Conservation (phyloP, 2,888 invertebrate species). For the Synergus japonicus region DNA sequence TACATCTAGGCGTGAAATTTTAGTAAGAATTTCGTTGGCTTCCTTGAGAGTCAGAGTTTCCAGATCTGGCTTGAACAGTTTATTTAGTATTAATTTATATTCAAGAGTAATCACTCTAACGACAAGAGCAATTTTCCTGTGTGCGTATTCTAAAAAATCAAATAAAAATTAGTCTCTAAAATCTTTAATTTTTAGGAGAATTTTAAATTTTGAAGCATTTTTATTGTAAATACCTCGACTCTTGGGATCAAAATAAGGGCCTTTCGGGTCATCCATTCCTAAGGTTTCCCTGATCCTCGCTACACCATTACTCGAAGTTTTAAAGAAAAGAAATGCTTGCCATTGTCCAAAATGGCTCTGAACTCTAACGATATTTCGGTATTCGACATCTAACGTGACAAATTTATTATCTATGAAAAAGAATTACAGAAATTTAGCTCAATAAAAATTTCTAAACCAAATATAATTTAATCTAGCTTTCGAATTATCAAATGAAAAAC, state of each 20-base stretch:
- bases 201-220: too few relatives aligned
- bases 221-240: slow-evolving; percentile 74
- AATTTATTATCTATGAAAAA: slow-evolving; percentile 62
- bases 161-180: too few relatives aligned
- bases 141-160: too few relatives aligned
- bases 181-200: too few relatives aligned
- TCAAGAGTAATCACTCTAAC: slow-evolving; percentile 26
- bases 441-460: too few relatives aligned
- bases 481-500: slow-evolving; percentile 21
- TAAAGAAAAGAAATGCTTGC: slow-evolving; percentile 89
- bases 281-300: slow-evolving; percentile 84
- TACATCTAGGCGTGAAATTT: slow-evolving; percentile 84
- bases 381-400: slow-evolving; percentile 84
- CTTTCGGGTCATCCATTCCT: slow-evolving; percentile 82
- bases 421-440: neutral
- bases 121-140: too few relatives aligned
- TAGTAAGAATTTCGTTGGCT: slow-evolving; percentile 89
- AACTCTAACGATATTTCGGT: slow-evolving; percentile 85
- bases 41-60: slow-evolving; percentile 87
- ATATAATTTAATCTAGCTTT: neutral
- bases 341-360: slow-evolving; percentile 87
- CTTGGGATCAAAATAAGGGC: slow-evolving; percentile 79
- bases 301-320: slow-evolving; percentile 85
- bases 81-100: slow-evolving; percentile 71
- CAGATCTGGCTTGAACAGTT: slow-evolving; percentile 79